These are phyloP conservation scores for Aleiodes leptofemur DNA, from an alignment of 2,888 invertebrate species.

Conservation along the genomic window DNA sequence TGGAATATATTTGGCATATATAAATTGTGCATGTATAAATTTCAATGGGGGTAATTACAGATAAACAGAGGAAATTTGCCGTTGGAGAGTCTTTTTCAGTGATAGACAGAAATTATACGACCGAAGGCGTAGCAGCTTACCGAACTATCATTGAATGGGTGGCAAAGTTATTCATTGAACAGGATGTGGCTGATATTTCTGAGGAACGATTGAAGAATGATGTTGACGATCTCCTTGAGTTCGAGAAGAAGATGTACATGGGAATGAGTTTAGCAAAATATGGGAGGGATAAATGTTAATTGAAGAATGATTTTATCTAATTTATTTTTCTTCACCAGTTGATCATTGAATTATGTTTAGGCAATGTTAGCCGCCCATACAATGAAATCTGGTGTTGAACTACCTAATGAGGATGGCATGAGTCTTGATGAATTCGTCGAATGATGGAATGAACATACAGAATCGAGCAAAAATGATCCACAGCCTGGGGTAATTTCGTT, in stretches of 20 bases:
- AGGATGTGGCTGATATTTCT: conserved; percentile 50
- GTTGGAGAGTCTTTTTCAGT: conserved; percentile 18
- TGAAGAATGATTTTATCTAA: not conserved
- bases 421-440: conserved; percentile 6
- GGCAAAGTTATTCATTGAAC: conserved; percentile 50
- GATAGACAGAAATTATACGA: conserved; percentile 47
- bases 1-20: too few relatives aligned
- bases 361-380: not conserved
- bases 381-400: not conserved
- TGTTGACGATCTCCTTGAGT: conserved; percentile 55
- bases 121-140: conserved; percentile 50
- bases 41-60: too few relatives aligned
- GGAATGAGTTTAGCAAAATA: conserved; percentile 35
- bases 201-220: conserved; percentile 53
- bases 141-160: conserved; percentile 50
- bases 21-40: too few relatives aligned
- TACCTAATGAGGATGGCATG: too few relatives aligned
- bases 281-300: not conserved
- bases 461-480: not conserved
- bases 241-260: conserved; percentile 52
- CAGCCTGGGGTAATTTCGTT: too few relatives aligned
- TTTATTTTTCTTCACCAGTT: not conserved
- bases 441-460: conserved; percentile 1
- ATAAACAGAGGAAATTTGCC: conserved; percentile 39
- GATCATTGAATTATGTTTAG: not conserved